These are phyloP conservation scores for Diacarnus erythraeanus DNA, from an alignment of 37 sponge, comb jelly and placozoan species.

Conservation along the genomic window DNA sequence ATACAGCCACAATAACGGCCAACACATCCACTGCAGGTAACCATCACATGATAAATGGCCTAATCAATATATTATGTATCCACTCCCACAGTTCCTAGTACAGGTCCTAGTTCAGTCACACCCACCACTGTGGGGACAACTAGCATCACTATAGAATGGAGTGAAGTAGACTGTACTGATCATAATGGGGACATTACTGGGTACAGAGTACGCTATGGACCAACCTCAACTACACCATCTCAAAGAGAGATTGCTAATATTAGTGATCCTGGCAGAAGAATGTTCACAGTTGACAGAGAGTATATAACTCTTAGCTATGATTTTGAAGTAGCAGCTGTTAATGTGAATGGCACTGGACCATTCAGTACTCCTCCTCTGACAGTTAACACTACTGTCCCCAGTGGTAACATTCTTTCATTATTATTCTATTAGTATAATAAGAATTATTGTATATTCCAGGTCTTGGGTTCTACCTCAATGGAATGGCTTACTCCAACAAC, in stretches of 20 bases:
- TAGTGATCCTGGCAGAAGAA: background rate
- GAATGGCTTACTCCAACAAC: slow-evolving; percentile 5
- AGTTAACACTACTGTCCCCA: background rate
- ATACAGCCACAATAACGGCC: no score
- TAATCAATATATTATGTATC: no score
- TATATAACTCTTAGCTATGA: background rate
- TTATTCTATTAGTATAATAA: no score
- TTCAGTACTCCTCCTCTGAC: background rate
- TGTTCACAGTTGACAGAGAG: slow-evolving; percentile 5
- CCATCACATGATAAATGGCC: no score
- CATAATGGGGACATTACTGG: slow-evolving; percentile 32
- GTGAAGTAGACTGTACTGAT: slow-evolving; percentile 27
- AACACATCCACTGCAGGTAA: no score
- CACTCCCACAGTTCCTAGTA: slow-evolving; percentile 19
- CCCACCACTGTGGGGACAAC: background rate
- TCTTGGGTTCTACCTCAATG: background rate
- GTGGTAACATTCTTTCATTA: background rate
- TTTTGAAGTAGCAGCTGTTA: slow-evolving; percentile 15
- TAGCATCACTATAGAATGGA: slow-evolving; percentile 24
- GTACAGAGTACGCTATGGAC: slow-evolving; percentile 21
- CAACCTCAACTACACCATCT: background rate
- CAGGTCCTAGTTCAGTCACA: slow-evolving; percentile 16
- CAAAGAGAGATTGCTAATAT: background rate
- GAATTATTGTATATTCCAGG: background rate
- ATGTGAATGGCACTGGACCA: slow-evolving; percentile 5